These are phyloP conservation scores for Lethrus apterus DNA, from an alignment of 1,140 invertebrate species.

Conservation along the genomic window DNA sequence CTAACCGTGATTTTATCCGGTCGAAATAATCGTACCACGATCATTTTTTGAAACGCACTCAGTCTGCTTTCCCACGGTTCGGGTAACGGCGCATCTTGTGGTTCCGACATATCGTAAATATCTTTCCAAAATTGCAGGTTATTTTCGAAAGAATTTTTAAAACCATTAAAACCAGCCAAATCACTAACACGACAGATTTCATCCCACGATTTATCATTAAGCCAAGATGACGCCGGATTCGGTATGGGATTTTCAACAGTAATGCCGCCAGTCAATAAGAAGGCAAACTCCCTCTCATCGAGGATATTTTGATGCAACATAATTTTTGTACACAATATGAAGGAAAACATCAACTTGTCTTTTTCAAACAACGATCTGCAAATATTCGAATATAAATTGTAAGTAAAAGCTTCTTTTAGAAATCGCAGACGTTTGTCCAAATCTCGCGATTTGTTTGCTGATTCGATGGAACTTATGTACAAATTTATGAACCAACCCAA, in stretches of 20 bases:
- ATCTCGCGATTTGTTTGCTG: constrained; percentile 74
- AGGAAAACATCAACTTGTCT: constrained; percentile 89
- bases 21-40: constrained; percentile 71
- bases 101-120: constrained; percentile 63
- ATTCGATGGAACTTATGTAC: constrained; percentile 81
- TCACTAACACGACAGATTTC: constrained; percentile 71
- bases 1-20: constrained; percentile 71
- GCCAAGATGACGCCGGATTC: constrained; percentile 72
- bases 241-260: constrained; percentile 57
- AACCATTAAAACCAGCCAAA: constrained; percentile 51
- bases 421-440: constrained; percentile 64
- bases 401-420: constrained; percentile 78
- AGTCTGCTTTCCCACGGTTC: constrained; percentile 59
- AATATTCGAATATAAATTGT: constrained; percentile 82
- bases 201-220: constrained; percentile 74
- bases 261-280: constrained; percentile 80
- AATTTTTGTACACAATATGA: constrained; percentile 76
- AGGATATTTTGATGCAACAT: constrained; percentile 62
- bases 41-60: constrained; percentile 69
- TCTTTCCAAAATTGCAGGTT: constrained; percentile 59
- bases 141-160: constrained; percentile 47
- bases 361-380: constrained; percentile 91
- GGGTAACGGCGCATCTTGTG: constrained; percentile 55
- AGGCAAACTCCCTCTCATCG: constrained; percentile 64
- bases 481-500: constrained; percentile 90